Evolutionary conservation across 2,888 invertebrate species (phyloP).

Genomic region (Flexamia atlantica): DNA sequence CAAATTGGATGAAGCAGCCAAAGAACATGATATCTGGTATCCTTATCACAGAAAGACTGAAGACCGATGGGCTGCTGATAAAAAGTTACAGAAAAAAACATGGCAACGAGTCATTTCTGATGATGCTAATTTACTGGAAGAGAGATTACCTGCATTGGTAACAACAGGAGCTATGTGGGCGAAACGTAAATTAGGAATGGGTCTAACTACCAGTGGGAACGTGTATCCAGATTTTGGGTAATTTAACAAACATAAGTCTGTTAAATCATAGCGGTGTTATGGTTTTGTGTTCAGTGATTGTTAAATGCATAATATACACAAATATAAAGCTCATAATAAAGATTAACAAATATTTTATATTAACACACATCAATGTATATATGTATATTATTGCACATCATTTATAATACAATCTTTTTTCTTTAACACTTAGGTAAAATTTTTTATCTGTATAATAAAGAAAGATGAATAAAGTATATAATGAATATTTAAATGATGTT

Average conservation of each 20-base stretch:
- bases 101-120: conserved; percentile 62
- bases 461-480: conserved; percentile 39
- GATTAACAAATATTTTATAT: too few relatives aligned
- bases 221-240: conserved; percentile 11
- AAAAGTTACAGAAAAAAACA: conserved; percentile 57
- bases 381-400: too few relatives aligned
- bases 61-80: conserved; percentile 63
- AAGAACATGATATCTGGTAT: conserved; percentile 66
- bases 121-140: too few relatives aligned
- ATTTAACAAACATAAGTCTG: too few relatives aligned
- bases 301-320: too few relatives aligned
- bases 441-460: conserved; percentile 6
- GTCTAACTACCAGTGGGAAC: conserved; percentile 4
- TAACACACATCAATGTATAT: too few relatives aligned
- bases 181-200: conserved; percentile 45
- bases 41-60: conserved; percentile 2
- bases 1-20: conserved; percentile 66
- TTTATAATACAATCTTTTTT: too few relatives aligned
- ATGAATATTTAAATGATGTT: background rate
- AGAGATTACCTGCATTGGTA: too few relatives aligned
- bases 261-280: too few relatives aligned
- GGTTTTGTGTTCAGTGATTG: too few relatives aligned
- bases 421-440: too few relatives aligned
- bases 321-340: too few relatives aligned
- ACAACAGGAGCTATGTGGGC: conserved; percentile 15